phyloP scores from a whole-genome alignment of 1,140 invertebrate genomes.

The Akabosia matsudoensis region DNA sequence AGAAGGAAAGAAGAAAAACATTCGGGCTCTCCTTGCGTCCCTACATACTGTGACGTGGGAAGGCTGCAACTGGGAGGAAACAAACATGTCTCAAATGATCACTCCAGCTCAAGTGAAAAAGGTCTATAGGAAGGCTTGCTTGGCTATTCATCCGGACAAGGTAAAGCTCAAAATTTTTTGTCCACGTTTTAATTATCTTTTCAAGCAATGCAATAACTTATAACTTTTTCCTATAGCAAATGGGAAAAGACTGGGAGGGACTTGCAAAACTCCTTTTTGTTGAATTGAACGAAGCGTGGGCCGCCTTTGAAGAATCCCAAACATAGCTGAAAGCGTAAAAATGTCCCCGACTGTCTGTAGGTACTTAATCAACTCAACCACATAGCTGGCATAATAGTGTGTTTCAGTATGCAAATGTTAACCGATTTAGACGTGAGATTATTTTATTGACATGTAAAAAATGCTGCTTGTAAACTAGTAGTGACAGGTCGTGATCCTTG shows the following conservation, averaged over 20 bases:
- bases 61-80: conserved; percentile 84
- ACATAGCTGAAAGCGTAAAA: not conserved
- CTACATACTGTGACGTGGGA: conserved; percentile 93
- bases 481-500: no score
- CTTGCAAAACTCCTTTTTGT: conserved; percentile 97
- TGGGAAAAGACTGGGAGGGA: conserved; percentile 80
- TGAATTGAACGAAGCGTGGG: conserved; percentile 98
- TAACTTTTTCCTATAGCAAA: conserved; percentile 69
- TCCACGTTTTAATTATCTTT: conserved; percentile 17
- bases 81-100: conserved; percentile 91
- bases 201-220: no score
- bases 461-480: no score
- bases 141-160: conserved; percentile 98
- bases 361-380: no score
- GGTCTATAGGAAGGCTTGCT: conserved; percentile 88
- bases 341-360: no score
- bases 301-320: conserved; percentile 73
- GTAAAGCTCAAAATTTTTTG: conserved; percentile 55
- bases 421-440: no score
- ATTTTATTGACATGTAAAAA: no score
- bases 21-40: conserved; percentile 89
- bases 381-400: no score
- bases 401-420: no score
- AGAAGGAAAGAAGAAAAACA: conserved; percentile 94
- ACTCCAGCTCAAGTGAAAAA: conserved; percentile 90